Conservation (phyloP, 2,888 invertebrate genomes). For the Orthonychiurus folsomi region DNA sequence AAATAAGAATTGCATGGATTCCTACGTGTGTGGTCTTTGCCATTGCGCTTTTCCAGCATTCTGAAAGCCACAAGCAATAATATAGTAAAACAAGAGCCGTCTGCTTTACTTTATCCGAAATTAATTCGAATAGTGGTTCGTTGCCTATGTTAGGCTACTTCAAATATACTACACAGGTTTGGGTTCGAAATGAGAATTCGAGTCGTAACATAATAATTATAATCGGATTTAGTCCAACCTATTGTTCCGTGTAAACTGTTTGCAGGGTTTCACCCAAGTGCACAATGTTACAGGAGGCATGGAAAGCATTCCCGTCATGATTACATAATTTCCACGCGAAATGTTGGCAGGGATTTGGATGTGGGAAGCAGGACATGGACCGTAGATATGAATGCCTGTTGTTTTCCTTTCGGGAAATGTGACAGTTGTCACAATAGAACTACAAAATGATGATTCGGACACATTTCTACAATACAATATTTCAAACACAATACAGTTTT, state of each 20-base stretch:
- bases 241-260: not conserved
- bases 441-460: too few relatives aligned
- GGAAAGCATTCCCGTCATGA: not conserved
- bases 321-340: too few relatives aligned
- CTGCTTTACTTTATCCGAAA: not conserved
- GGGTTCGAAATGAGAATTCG: not conserved
- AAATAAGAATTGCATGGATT: too few relatives aligned
- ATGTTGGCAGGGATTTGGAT: too few relatives aligned
- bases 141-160: not conserved
- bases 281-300: not conserved
- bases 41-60: not conserved
- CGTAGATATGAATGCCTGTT: too few relatives aligned
- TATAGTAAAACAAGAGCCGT: not conserved
- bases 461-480: too few relatives aligned
- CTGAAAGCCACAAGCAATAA: not conserved
- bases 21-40: too few relatives aligned
- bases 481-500: too few relatives aligned
- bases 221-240: not conserved
- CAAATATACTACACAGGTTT: not conserved
- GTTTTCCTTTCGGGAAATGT: too few relatives aligned
- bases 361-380: too few relatives aligned
- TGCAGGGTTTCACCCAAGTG: not conserved
- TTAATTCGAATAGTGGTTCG: not conserved
- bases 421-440: too few relatives aligned
- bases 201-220: not conserved